phyloP scores from a whole-genome alignment of 2,888 invertebrate species.

The Leptinotarsa haldemani region DNA sequence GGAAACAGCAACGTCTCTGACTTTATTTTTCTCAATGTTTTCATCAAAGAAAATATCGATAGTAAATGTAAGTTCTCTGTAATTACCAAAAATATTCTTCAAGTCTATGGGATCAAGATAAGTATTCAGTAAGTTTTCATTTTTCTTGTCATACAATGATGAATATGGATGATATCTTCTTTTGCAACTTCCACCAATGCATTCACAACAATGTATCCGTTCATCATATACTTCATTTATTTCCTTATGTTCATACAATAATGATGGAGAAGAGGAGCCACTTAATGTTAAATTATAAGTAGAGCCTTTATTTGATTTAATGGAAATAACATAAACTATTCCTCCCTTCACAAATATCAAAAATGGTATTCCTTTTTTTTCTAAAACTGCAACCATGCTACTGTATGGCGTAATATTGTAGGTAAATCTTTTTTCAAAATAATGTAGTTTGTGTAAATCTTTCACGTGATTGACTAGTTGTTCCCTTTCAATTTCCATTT shows the following conservation, averaged over 20 bases:
- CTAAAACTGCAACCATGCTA: background rate
- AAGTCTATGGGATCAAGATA: background rate
- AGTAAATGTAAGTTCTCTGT: background rate
- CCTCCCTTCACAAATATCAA: background rate
- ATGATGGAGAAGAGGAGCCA: too few species aligned
- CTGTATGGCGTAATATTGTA: background rate
- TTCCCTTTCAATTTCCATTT: background rate
- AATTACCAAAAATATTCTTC: background rate
- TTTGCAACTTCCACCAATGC: background rate
- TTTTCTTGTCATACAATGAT: background rate
- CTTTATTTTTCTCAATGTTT: background rate
- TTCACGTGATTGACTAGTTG: background rate
- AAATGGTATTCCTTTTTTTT: background rate
- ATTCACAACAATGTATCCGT: background rate
- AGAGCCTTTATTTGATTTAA: background rate
- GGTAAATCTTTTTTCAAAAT: too few species aligned
- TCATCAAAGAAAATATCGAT: background rate
- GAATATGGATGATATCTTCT: background rate
- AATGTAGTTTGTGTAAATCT: background rate
- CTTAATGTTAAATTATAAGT: conserved; percentile 4
- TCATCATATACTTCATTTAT: background rate
- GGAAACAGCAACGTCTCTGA: background rate
- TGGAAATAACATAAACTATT: background rate
- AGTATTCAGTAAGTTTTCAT: background rate
- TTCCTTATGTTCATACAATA: background rate